Evolutionary conservation across 2,888 invertebrate species (phyloP), one percentile per base, ranked within the genome.

Genomic region (Byasa hedistus): DNA sequence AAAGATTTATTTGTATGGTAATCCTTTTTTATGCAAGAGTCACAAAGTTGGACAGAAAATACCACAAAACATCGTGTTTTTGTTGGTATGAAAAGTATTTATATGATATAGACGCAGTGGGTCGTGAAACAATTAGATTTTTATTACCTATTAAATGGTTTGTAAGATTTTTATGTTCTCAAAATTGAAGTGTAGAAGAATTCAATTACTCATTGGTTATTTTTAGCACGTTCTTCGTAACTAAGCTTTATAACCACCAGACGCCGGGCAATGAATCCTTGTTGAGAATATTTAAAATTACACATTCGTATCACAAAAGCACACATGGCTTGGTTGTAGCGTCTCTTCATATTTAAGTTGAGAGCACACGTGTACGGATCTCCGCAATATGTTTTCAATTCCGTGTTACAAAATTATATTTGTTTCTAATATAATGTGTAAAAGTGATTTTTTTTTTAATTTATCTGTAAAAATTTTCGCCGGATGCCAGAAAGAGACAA

Each of bases 181-280:
- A n/a, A n/a, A 48, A 3, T 48, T n/a, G 2, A n/a, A 48, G 48
- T 48, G n/a, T n/a, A 48, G n/a, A n/a, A 19, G n/a, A n/a, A 48
- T 12, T 48, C 48, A 48, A 48, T 48, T 48, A 48, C 19, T 48
- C 48, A 48, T 48, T 48, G 48, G n/a, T 48, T 48, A 48, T 48
- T 48, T 48, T 48, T 48, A n/a, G 48, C 48, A 48, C 48, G 48
- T 48, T 17, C 44, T 15, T 44, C 44, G 44, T 32, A 32, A 32
- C 44, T 15, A 44, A 44, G 44, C 44, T 17, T 19, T 1, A 44
- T 44, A 17, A 44, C 4, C 19, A 44, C 4, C 17, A 44, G 19
- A 44, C 44, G 44, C 44, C 48, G 1, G 48, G 19, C 48, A 48
- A n/a, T 19, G 48, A 48, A 48, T 48, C n/a, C 48, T 48, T n/a